phyloP scores from a whole-genome alignment of 2,113 vertebrate species.

The Trematocara nigrifrons region DNA sequence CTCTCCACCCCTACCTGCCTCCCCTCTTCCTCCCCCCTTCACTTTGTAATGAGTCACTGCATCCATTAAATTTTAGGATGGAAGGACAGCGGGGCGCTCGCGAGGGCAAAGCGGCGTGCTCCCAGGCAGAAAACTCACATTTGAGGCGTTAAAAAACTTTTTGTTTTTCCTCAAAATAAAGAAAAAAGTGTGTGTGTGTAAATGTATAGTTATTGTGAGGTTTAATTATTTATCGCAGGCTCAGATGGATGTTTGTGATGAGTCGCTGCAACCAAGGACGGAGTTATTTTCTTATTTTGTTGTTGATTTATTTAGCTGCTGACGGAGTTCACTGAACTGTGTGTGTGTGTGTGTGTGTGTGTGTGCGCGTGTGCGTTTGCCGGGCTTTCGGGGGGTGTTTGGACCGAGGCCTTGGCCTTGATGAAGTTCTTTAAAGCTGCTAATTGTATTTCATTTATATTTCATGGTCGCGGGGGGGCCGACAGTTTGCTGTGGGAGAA shows the following conservation, averaged over 20 bases:
- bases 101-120: neutral
- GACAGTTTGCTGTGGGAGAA: slow-evolving; percentile 5
- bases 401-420: slow-evolving; percentile 29
- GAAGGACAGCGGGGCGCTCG: neutral
- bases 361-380: neutral
- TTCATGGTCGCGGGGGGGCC: slow-evolving; percentile 27
- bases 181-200: neutral
- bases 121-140: neutral
- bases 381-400: neutral
- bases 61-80: slow-evolving; percentile 47
- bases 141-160: neutral
- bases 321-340: neutral
- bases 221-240: neutral
- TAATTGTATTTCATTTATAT: slow-evolving; percentile 58
- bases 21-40: neutral
- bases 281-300: neutral
- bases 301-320: neutral
- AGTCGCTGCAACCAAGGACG: slow-evolving; percentile 19
- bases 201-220: neutral
- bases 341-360: neutral
- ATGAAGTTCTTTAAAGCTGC: slow-evolving; percentile 42
- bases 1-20: neutral
- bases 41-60: slow-evolving; percentile 62
- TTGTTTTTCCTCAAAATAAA: neutral
- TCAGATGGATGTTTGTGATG: neutral